A percentile compares a stretch with the other conserved stretches of the same genome.
These are phyloP conservation scores for Drosophila littoralis DNA, from an alignment of 1,140 invertebrate genomes.

Conservation along the genomic window DNA sequence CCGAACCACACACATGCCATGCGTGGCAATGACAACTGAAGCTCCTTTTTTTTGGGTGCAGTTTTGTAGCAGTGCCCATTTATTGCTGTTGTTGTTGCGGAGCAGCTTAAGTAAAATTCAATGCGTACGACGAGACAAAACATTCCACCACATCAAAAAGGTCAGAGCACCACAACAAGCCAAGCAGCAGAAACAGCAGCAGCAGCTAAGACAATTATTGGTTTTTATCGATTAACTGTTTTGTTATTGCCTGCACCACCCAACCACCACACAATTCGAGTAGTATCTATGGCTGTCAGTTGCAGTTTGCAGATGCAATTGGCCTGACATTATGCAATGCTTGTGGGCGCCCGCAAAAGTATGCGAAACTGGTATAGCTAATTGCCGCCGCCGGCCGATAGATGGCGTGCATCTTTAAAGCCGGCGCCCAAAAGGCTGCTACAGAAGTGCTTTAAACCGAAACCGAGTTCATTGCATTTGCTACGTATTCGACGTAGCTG, in stretches of 20 bases:
- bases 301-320: constrained; percentile 16
- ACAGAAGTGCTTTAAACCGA: constrained; percentile 13
- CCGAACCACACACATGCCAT: not conserved
- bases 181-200: not conserved
- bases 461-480: constrained; percentile 40
- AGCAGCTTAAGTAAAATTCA: no score
- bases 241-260: constrained; percentile 40
- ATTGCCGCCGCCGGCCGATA: not conserved
- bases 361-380: no score
- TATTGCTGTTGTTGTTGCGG: constrained; percentile 15
- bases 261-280: not conserved
- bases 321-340: constrained; percentile 54
- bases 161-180: constrained; percentile 19
- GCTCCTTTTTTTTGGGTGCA: not conserved
- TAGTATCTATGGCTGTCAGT: constrained; percentile 51
- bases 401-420: constrained; percentile 23
- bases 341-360: constrained; percentile 33
- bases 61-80: constrained; percentile 1
- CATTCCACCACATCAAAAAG: constrained; percentile 21
- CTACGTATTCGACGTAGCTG: not conserved
- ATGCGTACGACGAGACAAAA: not conserved
- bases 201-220: constrained; percentile 26
- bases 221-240: constrained; percentile 51
- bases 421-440: constrained; percentile 54
- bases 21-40: constrained; percentile 24